Conservation (phyloP, 1,140 invertebrate species). For the Pseudomyrmex flavicornis region DNA sequence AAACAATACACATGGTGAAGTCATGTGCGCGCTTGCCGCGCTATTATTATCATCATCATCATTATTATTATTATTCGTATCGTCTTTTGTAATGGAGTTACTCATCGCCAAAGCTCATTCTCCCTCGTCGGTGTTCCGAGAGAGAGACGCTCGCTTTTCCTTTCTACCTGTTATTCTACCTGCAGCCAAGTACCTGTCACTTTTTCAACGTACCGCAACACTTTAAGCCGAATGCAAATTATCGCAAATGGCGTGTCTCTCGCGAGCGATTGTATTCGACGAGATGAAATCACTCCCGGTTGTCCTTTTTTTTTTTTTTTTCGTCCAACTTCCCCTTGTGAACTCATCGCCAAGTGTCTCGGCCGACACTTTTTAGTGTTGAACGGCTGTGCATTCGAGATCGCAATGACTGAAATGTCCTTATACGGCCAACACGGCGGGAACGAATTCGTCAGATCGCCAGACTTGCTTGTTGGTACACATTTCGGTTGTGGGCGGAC, state of each 20-base stretch:
- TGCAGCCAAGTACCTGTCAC: neutral
- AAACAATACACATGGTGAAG: neutral
- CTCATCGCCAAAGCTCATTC: constrained; percentile 24
- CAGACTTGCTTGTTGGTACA: neutral
- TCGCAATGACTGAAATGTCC: constrained; percentile 21
- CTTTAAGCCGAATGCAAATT: constrained; percentile 40
- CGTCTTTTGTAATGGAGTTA: constrained; percentile 12
- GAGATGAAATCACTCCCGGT: constrained; percentile 49
- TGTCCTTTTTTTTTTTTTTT: neutral
- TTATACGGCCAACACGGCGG: constrained; percentile 7
- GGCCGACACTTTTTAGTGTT: neutral
- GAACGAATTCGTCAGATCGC: neutral
- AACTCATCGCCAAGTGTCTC: constrained; percentile 26
- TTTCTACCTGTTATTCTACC: constrained; percentile 24
- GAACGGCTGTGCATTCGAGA: neutral
- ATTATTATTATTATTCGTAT: neutral
- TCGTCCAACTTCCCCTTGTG: neutral
- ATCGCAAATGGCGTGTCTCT: constrained; percentile 28
- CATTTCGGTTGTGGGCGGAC: constrained; percentile 44
- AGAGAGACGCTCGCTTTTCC: constrained; percentile 9
- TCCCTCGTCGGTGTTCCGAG: neutral
- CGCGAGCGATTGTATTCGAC: constrained; percentile 11
- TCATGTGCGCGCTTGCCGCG: neutral
- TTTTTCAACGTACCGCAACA: constrained; percentile 30
- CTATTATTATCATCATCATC: constrained; percentile 6